Conservation (phyloP, 1,140 invertebrate genomes). For the Zaprionus inermis region DNA sequence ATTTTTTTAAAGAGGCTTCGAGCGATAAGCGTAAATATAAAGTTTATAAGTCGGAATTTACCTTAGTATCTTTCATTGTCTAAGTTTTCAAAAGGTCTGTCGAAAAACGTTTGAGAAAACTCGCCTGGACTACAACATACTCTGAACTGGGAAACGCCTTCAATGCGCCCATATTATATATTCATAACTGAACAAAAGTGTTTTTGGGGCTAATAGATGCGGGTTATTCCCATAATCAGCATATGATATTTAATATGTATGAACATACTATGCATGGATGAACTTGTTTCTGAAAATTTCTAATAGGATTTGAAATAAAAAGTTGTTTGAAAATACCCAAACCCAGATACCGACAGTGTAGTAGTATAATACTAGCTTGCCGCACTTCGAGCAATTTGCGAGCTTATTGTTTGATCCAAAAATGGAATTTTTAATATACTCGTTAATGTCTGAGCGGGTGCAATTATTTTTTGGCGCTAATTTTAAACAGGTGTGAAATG, state of each 20-base stretch:
- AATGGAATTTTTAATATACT: neutral
- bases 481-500: conserved; percentile 34
- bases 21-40: no score
- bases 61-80: no score
- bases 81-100: no score
- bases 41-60: no score
- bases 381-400: conserved; percentile 2
- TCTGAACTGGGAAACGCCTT: neutral
- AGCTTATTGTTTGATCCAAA: neutral
- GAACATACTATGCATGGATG: conserved; percentile 17
- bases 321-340: conserved; percentile 30
- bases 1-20: no score
- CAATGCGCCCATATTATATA: conserved; percentile 3
- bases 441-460: conserved; percentile 12
- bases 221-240: conserved; percentile 30
- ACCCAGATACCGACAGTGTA: neutral
- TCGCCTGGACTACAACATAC: neutral
- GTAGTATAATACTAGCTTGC: neutral
- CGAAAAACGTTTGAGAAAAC: no score
- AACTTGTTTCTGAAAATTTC: conserved; percentile 22
- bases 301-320: conserved; percentile 8
- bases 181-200: conserved; percentile 29
- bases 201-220: conserved; percentile 17
- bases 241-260: conserved; percentile 35
- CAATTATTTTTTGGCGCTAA: conserved; percentile 15